Percentiles rank a stretch among this genome's conserved stretches.
Evolutionary conservation across 2,113 vertebrate species (phyloP).

Genomic region (Cisticola juncidis): DNA sequence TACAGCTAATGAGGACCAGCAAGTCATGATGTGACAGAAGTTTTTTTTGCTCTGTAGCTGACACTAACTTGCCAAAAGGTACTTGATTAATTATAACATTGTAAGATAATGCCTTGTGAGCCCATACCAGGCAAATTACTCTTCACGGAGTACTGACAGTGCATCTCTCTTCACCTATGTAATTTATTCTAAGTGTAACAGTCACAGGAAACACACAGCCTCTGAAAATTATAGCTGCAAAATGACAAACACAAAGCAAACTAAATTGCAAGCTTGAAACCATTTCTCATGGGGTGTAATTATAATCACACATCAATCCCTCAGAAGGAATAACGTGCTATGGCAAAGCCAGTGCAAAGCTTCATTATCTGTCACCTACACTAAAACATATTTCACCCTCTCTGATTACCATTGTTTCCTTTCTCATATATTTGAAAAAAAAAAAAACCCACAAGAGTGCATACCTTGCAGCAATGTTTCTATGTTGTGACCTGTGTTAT

Average conservation of each 20-base stretch:
- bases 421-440: neutral
- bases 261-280: neutral
- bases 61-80: constrained; percentile 22
- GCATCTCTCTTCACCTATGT: constrained; percentile 24
- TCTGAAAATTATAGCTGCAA: constrained; percentile 13
- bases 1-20: neutral
- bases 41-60: constrained; percentile 28
- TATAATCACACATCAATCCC: constrained; percentile 14
- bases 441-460: accelerated
- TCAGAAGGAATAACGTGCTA: neutral
- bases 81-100: constrained; percentile 22
- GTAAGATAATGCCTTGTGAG: constrained; percentile 27
- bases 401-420: neutral
- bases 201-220: neutral
- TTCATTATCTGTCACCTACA: neutral
- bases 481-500: neutral
- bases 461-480: neutral
- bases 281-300: constrained; percentile 10
- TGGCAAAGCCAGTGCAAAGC: neutral
- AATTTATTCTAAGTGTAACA: constrained; percentile 36
- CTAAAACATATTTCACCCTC: neutral
- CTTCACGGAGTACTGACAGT: neutral
- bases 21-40: neutral
- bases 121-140: constrained; percentile 30
- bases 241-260: constrained; percentile 27